Evolutionary conservation across 2,113 vertebrate genomes (phyloP).

Genomic region (Amphiprion percula): DNA sequence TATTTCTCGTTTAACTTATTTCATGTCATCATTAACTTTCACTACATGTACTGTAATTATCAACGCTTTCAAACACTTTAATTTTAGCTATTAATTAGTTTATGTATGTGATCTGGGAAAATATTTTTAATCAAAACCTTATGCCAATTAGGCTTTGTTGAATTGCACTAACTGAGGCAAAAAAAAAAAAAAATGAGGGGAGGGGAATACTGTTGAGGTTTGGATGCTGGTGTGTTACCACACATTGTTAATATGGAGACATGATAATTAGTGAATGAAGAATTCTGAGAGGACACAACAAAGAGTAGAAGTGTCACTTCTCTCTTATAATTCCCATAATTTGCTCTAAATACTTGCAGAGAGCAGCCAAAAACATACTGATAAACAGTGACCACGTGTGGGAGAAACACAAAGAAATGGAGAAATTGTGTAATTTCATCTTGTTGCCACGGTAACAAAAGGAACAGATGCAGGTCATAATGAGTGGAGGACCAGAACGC

Average conservation of each 20-base stretch:
- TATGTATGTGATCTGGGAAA: too few relatives aligned
- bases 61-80: too few relatives aligned
- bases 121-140: too few relatives aligned
- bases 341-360: background rate
- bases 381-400: constrained; percentile 55
- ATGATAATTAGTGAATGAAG: background rate
- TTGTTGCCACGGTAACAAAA: constrained; percentile 93
- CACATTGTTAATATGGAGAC: background rate
- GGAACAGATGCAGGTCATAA: constrained; percentile 90
- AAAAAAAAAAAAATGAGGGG: background rate
- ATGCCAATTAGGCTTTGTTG: too few relatives aligned
- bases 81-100: too few relatives aligned
- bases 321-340: background rate
- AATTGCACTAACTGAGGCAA: too few relatives aligned
- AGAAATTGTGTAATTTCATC: constrained; percentile 59
- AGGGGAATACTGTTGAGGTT: too few relatives aligned
- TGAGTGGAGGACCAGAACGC: constrained; percentile 42
- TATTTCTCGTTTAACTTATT: too few relatives aligned
- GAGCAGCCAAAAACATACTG: constrained; percentile 9
- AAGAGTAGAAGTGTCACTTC: background rate
- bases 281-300: background rate
- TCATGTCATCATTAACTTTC: too few relatives aligned
- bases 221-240: background rate
- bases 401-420: constrained; percentile 32
- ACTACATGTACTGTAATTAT: too few relatives aligned